Conservation (phyloP, 1,140 invertebrate species). For the Scaptomyza montana region DNA sequence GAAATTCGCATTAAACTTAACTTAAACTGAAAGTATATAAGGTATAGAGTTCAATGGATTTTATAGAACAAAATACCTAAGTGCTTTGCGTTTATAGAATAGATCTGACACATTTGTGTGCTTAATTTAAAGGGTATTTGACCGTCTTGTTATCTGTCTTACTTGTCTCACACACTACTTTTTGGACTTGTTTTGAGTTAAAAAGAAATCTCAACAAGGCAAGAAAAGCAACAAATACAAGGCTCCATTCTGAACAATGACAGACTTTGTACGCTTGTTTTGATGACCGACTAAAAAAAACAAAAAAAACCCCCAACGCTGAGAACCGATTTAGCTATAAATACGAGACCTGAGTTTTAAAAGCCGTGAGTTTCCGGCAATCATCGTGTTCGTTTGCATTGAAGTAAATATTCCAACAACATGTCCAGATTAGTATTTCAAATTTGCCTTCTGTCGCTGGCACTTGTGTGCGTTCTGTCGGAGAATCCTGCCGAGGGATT, state of each 20-base stretch:
- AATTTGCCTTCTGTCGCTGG: slow-evolving; percentile 48
- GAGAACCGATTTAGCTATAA: slow-evolving; percentile 56
- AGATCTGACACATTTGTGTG: not conserved
- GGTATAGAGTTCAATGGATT: too few relatives aligned
- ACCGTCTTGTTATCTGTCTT: slow-evolving; percentile 15
- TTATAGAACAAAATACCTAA: too few relatives aligned
- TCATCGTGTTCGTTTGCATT: slow-evolving; percentile 35
- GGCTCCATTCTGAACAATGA: slow-evolving; percentile 52
- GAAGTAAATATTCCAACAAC: slow-evolving; percentile 24
- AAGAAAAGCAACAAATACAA: slow-evolving; percentile 46
- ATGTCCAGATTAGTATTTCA: slow-evolving; percentile 51
- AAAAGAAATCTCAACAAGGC: slow-evolving; percentile 55
- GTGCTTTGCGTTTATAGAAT: too few relatives aligned
- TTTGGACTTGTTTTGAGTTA: slow-evolving; percentile 57
- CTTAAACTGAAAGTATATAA: too few relatives aligned
- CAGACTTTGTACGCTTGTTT: slow-evolving; percentile 50
- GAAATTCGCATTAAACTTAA: not conserved
- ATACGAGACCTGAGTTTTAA: slow-evolving; percentile 47
- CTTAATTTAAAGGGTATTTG: slow-evolving; percentile 20
- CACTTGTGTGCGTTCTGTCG: slow-evolving; percentile 38
- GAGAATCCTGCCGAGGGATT: slow-evolving; percentile 46
- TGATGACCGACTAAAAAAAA: slow-evolving; percentile 38
- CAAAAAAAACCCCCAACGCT: slow-evolving; percentile 22
- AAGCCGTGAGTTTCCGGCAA: slow-evolving; percentile 49
- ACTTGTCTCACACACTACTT: slow-evolving; percentile 42